Conservation (phyloP, 2,113 vertebrate species). For the Elephas maximus region DNA sequence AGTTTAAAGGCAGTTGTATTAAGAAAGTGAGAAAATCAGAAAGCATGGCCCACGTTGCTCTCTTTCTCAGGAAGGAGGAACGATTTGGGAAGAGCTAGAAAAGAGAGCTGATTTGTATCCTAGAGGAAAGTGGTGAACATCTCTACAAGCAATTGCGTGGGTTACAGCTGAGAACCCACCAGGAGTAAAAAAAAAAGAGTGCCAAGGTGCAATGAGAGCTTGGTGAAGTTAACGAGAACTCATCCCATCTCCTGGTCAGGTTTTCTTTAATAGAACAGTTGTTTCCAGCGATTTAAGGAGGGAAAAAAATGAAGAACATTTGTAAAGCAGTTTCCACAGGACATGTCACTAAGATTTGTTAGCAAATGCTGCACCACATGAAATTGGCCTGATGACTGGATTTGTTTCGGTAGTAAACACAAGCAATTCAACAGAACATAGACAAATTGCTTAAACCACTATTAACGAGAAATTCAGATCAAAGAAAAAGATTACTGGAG, state of each 20-base stretch:
- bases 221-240: neutral
- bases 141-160: neutral
- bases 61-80: neutral
- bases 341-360: neutral
- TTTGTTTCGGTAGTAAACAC: conserved; percentile 24
- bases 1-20: too few relatives aligned
- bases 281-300: conserved; percentile 7
- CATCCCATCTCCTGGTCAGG: neutral
- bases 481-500: neutral
- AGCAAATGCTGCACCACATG: neutral
- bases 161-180: neutral
- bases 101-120: neutral
- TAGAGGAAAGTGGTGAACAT: neutral
- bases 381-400: neutral
- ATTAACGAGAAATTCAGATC: neutral
- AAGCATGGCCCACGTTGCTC: neutral
- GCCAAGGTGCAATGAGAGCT: neutral
- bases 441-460: neutral
- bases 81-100: neutral
- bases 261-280: neutral
- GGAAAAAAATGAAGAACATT: neutral
- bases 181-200: neutral
- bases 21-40: neutral
- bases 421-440: conserved; percentile 10
- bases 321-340: neutral